These are phyloP conservation scores for Gyps fulvus DNA, from an alignment of 2,113 vertebrate species.

Conservation along the genomic window DNA sequence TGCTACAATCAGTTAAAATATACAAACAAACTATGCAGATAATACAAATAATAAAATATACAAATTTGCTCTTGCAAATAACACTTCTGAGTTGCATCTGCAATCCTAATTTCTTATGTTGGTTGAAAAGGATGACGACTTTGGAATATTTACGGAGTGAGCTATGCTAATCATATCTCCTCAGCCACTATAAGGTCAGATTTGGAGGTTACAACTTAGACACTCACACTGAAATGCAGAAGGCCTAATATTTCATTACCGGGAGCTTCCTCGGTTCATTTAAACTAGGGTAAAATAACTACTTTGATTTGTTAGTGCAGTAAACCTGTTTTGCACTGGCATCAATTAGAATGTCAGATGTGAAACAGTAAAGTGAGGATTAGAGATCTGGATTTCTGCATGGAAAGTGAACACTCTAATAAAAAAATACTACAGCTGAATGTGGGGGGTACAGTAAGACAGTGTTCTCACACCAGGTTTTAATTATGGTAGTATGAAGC, in stretches of 20 bases:
- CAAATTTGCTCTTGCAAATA: not conserved
- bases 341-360: not conserved
- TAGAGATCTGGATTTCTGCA: not conserved
- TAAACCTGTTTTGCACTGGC: not conserved
- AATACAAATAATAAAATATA: not conserved
- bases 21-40: not conserved
- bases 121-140: not conserved
- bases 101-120: not conserved
- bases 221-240: not conserved
- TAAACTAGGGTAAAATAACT: not conserved
- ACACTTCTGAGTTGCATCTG: not conserved
- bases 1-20: not conserved
- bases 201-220: constrained; percentile 8
- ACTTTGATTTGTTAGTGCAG: not conserved
- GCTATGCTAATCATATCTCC: not conserved
- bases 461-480: not conserved
- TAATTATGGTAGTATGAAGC: not conserved
- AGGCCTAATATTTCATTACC: not conserved
- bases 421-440: not conserved
- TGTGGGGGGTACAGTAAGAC: not conserved
- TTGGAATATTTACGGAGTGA: not conserved
- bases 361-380: not conserved
- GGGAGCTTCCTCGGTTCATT: not conserved
- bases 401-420: not conserved
- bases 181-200: not conserved